These are phyloP conservation scores for Macquaria ambigua DNA, from an alignment of 2,113 vertebrate species.

Conservation along the genomic window DNA sequence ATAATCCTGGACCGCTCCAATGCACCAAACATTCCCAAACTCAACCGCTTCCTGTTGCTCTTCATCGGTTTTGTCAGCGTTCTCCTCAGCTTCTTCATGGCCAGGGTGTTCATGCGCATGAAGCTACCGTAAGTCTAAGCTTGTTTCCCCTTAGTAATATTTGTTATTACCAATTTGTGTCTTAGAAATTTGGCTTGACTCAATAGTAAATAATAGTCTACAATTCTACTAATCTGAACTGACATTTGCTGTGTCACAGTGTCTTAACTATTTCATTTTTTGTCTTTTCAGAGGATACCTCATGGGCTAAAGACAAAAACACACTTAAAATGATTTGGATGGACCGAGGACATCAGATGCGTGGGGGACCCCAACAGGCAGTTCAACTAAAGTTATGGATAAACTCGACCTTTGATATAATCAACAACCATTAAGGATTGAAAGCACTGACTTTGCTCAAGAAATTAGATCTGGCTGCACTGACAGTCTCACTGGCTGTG, in stretches of 20 bases:
- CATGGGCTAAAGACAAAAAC: conserved; percentile 87
- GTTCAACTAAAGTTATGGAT: conserved; percentile 15
- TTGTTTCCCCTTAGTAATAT: neutral
- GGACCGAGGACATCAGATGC: conserved; percentile 19
- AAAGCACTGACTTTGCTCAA: conserved; percentile 52
- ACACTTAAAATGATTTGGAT: conserved; percentile 5
- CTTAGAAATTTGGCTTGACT: neutral
- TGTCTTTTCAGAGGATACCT: conserved; percentile 91
- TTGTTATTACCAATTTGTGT: neutral
- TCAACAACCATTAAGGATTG: conserved; percentile 16
- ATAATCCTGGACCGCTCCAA: conserved; percentile 99
- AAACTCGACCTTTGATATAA: conserved; percentile 18
- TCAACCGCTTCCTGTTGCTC: conserved; percentile 97
- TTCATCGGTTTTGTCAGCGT: conserved; percentile 99
- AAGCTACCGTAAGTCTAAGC: conserved; percentile 94
- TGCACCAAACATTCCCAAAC: conserved; percentile 97
- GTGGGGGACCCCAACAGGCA: neutral
- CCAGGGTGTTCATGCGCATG: conserved; percentile 99
- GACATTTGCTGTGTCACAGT: neutral
- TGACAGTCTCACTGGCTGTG: conserved; percentile 30
- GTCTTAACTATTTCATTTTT: conserved; percentile 9
- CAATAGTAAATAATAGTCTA: neutral
- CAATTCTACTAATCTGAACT: neutral
- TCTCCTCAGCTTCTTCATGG: conserved; percentile 99
- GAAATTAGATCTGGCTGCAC: conserved; percentile 33